Conservation (phyloP, 2,797 vertebrate species). For the Percopsis omiscomaycus region DNA sequence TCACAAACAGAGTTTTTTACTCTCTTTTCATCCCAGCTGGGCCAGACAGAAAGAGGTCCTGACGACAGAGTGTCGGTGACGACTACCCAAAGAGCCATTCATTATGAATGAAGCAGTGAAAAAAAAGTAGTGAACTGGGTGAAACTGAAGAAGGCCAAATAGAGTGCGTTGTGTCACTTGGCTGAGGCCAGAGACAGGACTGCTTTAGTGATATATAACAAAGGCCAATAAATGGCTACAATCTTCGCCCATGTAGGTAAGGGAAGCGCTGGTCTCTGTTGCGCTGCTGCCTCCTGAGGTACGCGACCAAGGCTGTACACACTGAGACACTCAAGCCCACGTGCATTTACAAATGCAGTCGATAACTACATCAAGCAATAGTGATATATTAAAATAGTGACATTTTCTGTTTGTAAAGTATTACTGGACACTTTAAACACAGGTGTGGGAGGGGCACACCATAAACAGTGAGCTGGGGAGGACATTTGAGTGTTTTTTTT, state of each 20-base stretch:
- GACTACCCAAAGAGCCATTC: conserved; percentile 68
- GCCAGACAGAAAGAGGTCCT: conserved; percentile 27
- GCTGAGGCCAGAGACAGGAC: conserved; percentile 78
- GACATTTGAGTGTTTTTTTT: too few relatives aligned
- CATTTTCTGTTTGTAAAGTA: conserved; percentile 1
- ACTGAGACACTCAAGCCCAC: background rate
- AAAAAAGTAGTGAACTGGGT: conserved; percentile 78
- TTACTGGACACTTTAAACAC: conserved; percentile 10
- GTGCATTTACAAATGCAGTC: conserved; percentile 5
- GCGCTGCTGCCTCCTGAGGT: conserved; percentile 19
- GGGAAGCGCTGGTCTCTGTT: conserved; percentile 27
- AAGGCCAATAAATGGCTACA: conserved; percentile 68
- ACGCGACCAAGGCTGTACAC: background rate
- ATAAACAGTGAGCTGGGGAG: too few relatives aligned
- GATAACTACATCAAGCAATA: background rate
- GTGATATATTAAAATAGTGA: conserved; percentile 2
- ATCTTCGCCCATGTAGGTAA: conserved; percentile 50
- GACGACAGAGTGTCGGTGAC: conserved; percentile 57
- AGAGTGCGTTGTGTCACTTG: conserved; percentile 73
- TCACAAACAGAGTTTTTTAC: background rate
- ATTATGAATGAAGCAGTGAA: conserved; percentile 78
- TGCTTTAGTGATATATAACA: conserved; percentile 78
- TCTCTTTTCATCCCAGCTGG: conserved; percentile 3
- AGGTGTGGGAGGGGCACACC: too few relatives aligned
- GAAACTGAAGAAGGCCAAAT: conserved; percentile 70